These are phyloP conservation scores for Oscheius sp. DNA, from an alignment of 2,888 invertebrate species.

Conservation along the genomic window DNA sequence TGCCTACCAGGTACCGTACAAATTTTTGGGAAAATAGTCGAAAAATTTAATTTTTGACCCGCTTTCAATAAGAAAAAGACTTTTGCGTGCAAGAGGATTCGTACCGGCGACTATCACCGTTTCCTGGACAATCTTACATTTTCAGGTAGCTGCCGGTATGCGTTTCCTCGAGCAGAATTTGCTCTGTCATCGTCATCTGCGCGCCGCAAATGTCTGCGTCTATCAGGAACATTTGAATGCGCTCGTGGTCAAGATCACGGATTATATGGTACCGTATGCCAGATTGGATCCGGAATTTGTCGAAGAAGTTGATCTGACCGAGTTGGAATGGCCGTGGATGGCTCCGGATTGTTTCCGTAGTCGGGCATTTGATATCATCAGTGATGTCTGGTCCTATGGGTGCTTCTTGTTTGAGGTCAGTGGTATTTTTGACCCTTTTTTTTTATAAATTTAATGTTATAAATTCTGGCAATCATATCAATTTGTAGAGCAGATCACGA, in stretches of 20 bases:
- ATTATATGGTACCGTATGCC: constrained; percentile 33
- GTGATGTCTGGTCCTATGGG: constrained; percentile 32
- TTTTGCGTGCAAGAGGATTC: too few species aligned
- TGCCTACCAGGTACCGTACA: constrained; percentile 29
- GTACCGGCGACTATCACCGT: too few species aligned
- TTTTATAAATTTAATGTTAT: too few species aligned
- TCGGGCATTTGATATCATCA: constrained; percentile 22
- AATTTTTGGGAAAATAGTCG: too few species aligned
- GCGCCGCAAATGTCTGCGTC: constrained; percentile 28
- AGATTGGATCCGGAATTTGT: constrained; percentile 9
- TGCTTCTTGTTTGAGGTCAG: constrained; percentile 32
- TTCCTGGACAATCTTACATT: not conserved
- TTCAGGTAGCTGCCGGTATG: constrained; percentile 28
- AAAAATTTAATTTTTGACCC: too few species aligned
- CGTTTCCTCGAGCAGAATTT: constrained; percentile 31
- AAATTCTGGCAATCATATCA: too few species aligned
- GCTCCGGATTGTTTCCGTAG: constrained; percentile 20
- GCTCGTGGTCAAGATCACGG: constrained; percentile 30
- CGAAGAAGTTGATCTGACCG: constrained; percentile 3
- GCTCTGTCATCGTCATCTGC: constrained; percentile 31
- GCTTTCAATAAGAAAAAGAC: too few species aligned
- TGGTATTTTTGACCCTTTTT: not conserved
- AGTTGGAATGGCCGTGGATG: constrained; percentile 34
- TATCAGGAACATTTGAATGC: constrained; percentile 1
- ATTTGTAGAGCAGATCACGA: too few species aligned